A percentile compares a stretch with the other conserved stretches of the same genome.
Evolutionary conservation across 2,797 vertebrate genomes (phyloP).

Genomic region (Channa striata): DNA sequence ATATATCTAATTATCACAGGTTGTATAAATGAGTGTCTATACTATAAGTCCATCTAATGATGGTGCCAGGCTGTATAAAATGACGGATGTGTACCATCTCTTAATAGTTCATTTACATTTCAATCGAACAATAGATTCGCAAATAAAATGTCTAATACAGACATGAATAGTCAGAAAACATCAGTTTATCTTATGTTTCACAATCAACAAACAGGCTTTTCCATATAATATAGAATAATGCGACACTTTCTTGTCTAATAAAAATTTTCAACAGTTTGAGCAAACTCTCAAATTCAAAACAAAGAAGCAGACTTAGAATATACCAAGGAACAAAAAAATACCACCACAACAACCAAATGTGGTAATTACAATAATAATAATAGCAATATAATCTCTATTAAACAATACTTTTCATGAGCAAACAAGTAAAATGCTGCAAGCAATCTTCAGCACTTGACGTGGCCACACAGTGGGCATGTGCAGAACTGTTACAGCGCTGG

Average conservation of each 20-base stretch:
- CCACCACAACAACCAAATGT: conserved; percentile 82
- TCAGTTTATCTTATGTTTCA: conserved; percentile 93
- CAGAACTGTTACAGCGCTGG: conserved; percentile 93
- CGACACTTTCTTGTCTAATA: conserved; percentile 79
- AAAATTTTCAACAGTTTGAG: conserved; percentile 64
- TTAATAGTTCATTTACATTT: conserved; percentile 96
- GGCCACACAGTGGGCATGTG: conserved; percentile 97
- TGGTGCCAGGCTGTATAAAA: conserved; percentile 97
- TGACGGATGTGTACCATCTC: conserved; percentile 98
- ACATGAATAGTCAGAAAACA: conserved; percentile 96
- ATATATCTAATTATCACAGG: conserved; percentile 93
- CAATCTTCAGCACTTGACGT: conserved; percentile 94
- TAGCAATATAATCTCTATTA: conserved; percentile 81
- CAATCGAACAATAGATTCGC: conserved; percentile 99
- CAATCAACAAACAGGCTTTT: conserved; percentile 93
- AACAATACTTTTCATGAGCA: conserved; percentile 88
- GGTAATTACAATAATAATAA: conserved; percentile 80
- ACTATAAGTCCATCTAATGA: conserved; percentile 95
- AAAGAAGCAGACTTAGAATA: conserved; percentile 66
- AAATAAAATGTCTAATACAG: conserved; percentile 99
- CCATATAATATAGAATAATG: conserved; percentile 86
- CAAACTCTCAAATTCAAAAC: conserved; percentile 75
- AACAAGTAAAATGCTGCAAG: conserved; percentile 92
- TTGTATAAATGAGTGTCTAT: conserved; percentile 92
- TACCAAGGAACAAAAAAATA: conserved; percentile 71